phyloP scores from a whole-genome alignment of 1,140 invertebrate species.

The Ips typographus region DNA sequence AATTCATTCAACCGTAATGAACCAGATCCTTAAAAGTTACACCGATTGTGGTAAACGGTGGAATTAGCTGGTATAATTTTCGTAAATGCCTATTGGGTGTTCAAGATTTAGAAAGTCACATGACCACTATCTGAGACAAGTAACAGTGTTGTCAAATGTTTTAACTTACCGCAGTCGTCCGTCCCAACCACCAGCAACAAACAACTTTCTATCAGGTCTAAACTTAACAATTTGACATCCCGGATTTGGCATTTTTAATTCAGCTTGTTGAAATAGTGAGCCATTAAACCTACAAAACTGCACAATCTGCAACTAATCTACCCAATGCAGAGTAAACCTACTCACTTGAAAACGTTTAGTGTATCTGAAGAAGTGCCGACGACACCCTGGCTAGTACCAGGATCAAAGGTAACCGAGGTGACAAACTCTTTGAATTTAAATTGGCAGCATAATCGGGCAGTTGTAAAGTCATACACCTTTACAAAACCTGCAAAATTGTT shows the following conservation, averaged over 20 bases:
- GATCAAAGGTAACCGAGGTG: conserved; percentile 69
- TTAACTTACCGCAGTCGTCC: conserved; percentile 56
- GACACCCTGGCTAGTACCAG: conserved; percentile 62
- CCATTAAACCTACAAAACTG: not conserved
- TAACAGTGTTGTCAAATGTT: not conserved
- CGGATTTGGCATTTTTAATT: conserved; percentile 66
- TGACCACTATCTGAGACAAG: not conserved
- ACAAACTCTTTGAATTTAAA: conserved; percentile 65
- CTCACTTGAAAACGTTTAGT: conserved; percentile 57
- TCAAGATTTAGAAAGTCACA: not conserved
- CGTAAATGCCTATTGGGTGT: not conserved
- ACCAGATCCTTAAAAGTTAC: no score
- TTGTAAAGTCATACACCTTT: conserved; percentile 66
- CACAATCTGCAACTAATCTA: conserved; percentile 1
- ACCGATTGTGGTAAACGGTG: no score
- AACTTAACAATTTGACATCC: conserved; percentile 72
- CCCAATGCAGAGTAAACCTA: not conserved
- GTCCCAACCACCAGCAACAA: conserved; percentile 76
- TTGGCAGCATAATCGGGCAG: conserved; percentile 58
- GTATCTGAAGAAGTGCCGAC: conserved; percentile 63
- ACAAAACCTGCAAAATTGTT: conserved; percentile 58
- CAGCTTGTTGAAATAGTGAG: conserved; percentile 54
- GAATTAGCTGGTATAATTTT: no score
- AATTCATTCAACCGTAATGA: no score
- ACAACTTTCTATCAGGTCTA: conserved; percentile 71